A percentile compares a stretch with the other conserved stretches of the same genome.
Conservation (phyloP, 2,797 vertebrate genomes). For the Helostoma temminkii region DNA sequence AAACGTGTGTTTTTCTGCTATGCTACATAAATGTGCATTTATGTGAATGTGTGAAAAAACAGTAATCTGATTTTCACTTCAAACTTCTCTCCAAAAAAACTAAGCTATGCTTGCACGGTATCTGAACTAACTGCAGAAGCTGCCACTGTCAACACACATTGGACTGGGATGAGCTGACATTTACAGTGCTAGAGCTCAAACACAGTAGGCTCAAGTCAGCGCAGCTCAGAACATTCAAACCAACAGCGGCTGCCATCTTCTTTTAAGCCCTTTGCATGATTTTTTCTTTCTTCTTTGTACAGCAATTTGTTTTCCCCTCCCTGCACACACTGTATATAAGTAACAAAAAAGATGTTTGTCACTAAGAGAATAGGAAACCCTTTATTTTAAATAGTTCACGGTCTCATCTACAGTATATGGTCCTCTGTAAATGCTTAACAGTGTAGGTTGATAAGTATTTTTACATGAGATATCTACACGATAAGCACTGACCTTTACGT, state of each 20-base stretch:
- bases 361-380: not conserved
- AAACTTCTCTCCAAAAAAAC: slow-evolving; percentile 1
- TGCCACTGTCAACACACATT: slow-evolving; percentile 25
- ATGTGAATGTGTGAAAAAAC: not conserved
- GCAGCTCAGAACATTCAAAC: slow-evolving; percentile 52
- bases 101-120: not conserved
- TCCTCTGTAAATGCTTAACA: not conserved
- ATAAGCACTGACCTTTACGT: slow-evolving; percentile 55
- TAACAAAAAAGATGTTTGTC: too few relatives aligned
- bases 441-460: not conserved
- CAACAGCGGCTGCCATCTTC: slow-evolving; percentile 53
- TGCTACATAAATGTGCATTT: too few relatives aligned
- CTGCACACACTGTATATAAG: too few relatives aligned
- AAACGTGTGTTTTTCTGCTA: too few relatives aligned
- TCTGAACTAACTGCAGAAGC: slow-evolving; percentile 13
- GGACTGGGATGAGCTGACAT: slow-evolving; percentile 30
- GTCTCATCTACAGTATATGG: not conserved
- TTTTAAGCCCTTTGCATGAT: slow-evolving; percentile 31
- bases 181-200: slow-evolving; percentile 43
- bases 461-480: slow-evolving; percentile 29
- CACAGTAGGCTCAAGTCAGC: slow-evolving; percentile 18
- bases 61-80: not conserved
- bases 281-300: slow-evolving; percentile 4
- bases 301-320: slow-evolving; percentile 6
- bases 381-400: not conserved